Base-by-base conservation (phyloP, 2,797 vertebrate species). In the Channa striata region DNA sequence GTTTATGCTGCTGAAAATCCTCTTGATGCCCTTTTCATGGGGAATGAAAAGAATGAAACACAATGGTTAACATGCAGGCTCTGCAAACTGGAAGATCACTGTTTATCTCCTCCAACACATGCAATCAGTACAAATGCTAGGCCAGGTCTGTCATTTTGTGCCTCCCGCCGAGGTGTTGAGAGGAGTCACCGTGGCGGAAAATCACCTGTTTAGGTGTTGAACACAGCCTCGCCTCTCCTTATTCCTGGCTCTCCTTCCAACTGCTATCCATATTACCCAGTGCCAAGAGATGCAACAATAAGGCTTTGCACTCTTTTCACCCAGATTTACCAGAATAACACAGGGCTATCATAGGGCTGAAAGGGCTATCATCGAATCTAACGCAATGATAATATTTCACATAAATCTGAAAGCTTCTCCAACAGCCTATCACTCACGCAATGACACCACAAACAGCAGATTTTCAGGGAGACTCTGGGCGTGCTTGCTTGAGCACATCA, bases 191-290 rank as follows among this genome's bases (percentile, higher is more conserved):
- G 88, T 90, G 87, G 91, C 83, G 89, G 90, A 93, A 94, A 94
- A 95, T 94, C 92, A 93, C 92, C 91, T 93, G 93, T 92, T 95
- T 94, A 93, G 90, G 89, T 91, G 91, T 89, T 81, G 90, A 94
- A 92, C 90, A 90, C 87, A 86, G 86, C 84, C 85, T 87, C 82
- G 72, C 69, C 86, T 85, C 85, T 89, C 72, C 88, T 78, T 79
- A 83, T 83, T 86, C 80, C 78, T 68, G 70, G 56, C 85, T 84
- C 78, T 81, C 77, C 71, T 72, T 78, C 78, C 72, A 77, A 71
- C 82, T 70, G 83, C 80, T 74, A 77, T 87, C 82, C 88, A 84
- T 87, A 90, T 89, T 89, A 87, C 73, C 65, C 71, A 43, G 62
- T 49, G 73, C 59, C 77, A 61, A 46, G 59, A 76, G 74, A 85